Conservation (phyloP, 2,797 vertebrate species). For the Hoplostethus atlanticus region DNA sequence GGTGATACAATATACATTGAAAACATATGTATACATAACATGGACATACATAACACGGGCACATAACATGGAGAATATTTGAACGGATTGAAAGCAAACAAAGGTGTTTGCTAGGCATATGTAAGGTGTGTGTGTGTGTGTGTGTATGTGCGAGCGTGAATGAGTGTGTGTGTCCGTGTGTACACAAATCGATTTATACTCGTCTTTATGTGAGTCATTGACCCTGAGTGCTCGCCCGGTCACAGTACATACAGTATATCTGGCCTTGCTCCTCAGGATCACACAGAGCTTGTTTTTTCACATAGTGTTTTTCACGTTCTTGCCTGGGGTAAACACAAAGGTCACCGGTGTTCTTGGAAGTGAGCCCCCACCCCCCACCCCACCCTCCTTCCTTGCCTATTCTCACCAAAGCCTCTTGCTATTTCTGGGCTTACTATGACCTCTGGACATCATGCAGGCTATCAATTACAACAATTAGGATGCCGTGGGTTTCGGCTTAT, state of each 20-base stretch:
- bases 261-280: background rate
- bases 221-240: background rate
- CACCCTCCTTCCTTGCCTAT: too few relatives aligned
- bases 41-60: background rate
- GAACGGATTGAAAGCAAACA: slow-evolving; percentile 1
- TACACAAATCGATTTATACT: background rate
- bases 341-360: too few relatives aligned
- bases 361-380: too few relatives aligned
- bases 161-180: background rate
- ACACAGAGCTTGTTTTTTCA: too few relatives aligned
- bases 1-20: background rate
- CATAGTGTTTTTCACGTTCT: too few relatives aligned
- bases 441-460: too few relatives aligned
- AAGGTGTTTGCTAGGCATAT: background rate
- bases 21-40: background rate
- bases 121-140: background rate
- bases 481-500: too few relatives aligned
- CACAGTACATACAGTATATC: background rate
- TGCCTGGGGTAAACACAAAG: too few relatives aligned
- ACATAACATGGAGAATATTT: background rate
- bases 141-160: background rate
- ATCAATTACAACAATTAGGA: too few relatives aligned
- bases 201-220: slow-evolving; percentile 1
- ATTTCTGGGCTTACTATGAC: background rate
- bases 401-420: background rate